Evolutionary conservation across 2,797 vertebrate species (phyloP).

Genomic region (Enteromius treurensis): DNA sequence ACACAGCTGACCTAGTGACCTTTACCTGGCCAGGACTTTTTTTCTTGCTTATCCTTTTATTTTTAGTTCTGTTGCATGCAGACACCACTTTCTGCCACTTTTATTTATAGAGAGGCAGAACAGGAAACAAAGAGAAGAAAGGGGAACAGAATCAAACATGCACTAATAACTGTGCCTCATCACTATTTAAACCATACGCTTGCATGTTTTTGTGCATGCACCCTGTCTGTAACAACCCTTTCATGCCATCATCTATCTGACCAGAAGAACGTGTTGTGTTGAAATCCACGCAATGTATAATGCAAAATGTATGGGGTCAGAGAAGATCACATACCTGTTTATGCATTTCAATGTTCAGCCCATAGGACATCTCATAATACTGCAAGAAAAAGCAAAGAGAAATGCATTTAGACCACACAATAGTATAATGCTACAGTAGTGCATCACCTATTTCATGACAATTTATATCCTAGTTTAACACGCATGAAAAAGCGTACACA

Average conservation of each 20-base stretch:
- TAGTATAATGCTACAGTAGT: not conserved
- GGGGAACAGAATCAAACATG: not conserved
- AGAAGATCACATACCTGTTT: conserved; percentile 89
- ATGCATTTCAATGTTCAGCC: conserved; percentile 99
- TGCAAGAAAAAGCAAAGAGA: conserved; percentile 63
- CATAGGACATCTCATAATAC: conserved; percentile 99
- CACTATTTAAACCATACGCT: not conserved
- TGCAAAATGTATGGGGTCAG: not conserved
- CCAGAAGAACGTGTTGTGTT: not conserved
- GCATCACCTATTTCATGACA: not conserved
- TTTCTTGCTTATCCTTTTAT: conserved; percentile 5
- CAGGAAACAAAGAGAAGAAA: not conserved
- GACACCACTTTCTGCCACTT: conserved; percentile 66
- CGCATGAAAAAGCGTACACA: not conserved
- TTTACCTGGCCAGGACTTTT: conserved; percentile 73
- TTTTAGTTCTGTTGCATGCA: conserved; percentile 50
- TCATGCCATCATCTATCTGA: not conserved
- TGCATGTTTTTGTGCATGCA: not conserved
- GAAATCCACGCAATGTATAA: not conserved
- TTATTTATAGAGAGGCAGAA: not conserved
- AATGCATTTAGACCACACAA: conserved; percentile 36
- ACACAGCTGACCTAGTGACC: conserved; percentile 75
- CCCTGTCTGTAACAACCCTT: not conserved
- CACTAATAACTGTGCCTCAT: conserved; percentile 39
- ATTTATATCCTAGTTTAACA: conserved; percentile 14